These are phyloP conservation scores for Gymnoscopelus braueri DNA, from an alignment of 2,797 vertebrate genomes.

Conservation along the genomic window DNA sequence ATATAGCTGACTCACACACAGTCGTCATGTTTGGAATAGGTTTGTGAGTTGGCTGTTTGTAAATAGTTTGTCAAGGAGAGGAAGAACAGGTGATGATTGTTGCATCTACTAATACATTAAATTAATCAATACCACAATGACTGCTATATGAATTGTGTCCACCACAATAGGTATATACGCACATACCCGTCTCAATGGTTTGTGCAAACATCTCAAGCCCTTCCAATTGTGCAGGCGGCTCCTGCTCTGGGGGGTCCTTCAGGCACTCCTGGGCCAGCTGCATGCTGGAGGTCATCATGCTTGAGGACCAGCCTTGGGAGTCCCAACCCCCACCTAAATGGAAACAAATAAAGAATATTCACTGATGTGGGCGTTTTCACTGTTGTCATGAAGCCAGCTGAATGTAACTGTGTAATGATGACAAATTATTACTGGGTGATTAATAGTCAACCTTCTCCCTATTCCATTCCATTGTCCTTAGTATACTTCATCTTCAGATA, in stretches of 20 bases:
- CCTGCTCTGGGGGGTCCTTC: constrained; percentile 89
- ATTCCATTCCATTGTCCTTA: neutral
- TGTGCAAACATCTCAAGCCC: constrained; percentile 96
- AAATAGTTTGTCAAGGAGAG: no score
- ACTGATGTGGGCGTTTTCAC: constrained; percentile 7
- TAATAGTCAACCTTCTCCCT: neutral
- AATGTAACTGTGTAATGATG: neutral
- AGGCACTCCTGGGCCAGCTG: constrained; percentile 95
- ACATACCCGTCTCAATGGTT: constrained; percentile 92
- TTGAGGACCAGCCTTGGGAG: constrained; percentile 90
- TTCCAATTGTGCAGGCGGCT: constrained; percentile 89
- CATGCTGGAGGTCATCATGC: constrained; percentile 97
- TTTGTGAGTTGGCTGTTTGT: no score
- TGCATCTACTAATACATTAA: no score
- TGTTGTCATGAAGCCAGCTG: neutral
- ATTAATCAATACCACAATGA: no score
- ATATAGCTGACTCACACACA: no score
- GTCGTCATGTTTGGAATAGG: no score
- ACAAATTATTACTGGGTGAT: neutral
- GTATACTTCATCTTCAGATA: no score
- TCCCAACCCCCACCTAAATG: constrained; percentile 81
- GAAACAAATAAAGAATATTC: constrained; percentile 32
- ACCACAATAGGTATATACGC: constrained; percentile 8
- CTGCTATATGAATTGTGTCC: no score
- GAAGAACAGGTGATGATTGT: no score